Evolutionary conservation across 2,888 invertebrate genomes (phyloP).

Genomic region (Caradrina kadenii): DNA sequence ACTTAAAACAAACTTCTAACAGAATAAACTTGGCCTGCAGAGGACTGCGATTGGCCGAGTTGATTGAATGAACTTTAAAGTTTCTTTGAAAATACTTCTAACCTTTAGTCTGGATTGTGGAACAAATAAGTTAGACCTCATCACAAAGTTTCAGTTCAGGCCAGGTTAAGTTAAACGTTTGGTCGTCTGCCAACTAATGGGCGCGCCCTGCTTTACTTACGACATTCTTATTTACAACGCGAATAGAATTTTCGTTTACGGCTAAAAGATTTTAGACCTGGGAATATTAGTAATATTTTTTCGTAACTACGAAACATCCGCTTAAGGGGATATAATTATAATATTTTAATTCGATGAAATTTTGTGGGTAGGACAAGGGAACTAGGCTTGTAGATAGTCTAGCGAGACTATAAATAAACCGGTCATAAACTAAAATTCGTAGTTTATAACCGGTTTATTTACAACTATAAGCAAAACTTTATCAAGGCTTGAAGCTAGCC

Average conservation of each 20-base stretch:
- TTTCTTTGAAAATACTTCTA: slow-evolving; percentile 40
- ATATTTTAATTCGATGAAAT: too few species aligned
- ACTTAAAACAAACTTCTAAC: slow-evolving; percentile 38
- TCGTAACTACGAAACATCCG: too few species aligned
- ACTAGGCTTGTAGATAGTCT: too few species aligned
- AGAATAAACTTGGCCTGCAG: slow-evolving; percentile 14
- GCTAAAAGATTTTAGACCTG: neutral
- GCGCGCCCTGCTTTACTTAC: neutral
- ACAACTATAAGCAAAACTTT: too few species aligned
- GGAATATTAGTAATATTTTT: neutral
- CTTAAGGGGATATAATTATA: too few species aligned
- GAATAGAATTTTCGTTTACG: neutral
- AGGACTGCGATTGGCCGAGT: slow-evolving; percentile 34
- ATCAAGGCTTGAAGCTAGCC: too few species aligned
- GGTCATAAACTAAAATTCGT: too few species aligned
- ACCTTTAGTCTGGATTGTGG: slow-evolving; percentile 28
- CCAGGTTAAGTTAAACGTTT: slow-evolving; percentile 61
- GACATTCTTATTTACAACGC: slow-evolving; percentile 14
- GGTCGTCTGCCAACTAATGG: slow-evolving; percentile 48
- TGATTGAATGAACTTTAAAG: slow-evolving; percentile 51
- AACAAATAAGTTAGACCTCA: slow-evolving; percentile 54
- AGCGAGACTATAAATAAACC: too few species aligned
- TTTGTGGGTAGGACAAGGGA: too few species aligned
- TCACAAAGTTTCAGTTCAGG: slow-evolving; percentile 52
- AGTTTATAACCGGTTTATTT: too few species aligned